Percentiles rank a stretch among this genome's conserved stretches.
Conservation (phyloP, 2,888 invertebrate genomes). For the Poecilobothrus nobilitatus region DNA sequence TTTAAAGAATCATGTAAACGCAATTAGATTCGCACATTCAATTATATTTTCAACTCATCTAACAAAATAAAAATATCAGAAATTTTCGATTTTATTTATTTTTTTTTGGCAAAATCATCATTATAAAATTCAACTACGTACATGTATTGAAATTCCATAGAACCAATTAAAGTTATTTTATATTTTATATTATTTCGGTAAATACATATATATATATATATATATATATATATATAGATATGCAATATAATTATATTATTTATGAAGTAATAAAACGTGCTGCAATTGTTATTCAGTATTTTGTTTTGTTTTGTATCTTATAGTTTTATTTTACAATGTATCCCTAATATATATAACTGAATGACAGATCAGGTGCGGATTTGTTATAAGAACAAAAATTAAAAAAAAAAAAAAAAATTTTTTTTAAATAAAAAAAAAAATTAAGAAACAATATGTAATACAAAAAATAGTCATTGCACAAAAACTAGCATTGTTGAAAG, state of each 20-base stretch:
- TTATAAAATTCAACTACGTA: too few species aligned
- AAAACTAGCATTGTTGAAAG: not conserved
- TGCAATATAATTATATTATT: not conserved
- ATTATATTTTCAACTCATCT: not conserved
- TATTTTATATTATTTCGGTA: not conserved
- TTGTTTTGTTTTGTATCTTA: not conserved
- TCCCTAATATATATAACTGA: not conserved
- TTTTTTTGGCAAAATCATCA: not conserved
- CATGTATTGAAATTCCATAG: not conserved
- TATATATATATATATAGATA: not conserved
- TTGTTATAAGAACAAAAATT: not conserved
- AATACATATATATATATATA: too few species aligned
- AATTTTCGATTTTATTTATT: not conserved
- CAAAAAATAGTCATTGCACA: not conserved
- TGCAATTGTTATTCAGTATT: not conserved
- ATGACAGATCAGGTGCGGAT: not conserved
- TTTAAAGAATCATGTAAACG: not conserved
- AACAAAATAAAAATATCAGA: too few species aligned
- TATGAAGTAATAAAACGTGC: slow-evolving; percentile 1
- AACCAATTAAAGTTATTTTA: not conserved
- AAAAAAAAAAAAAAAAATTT: too few species aligned
- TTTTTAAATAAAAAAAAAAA: not conserved
- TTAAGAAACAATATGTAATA: not conserved
- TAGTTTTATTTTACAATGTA: too few species aligned
- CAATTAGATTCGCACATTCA: slow-evolving; percentile 1